Conservation (phyloP, 2,888 invertebrate genomes). For the Synergus japonicus region DNA sequence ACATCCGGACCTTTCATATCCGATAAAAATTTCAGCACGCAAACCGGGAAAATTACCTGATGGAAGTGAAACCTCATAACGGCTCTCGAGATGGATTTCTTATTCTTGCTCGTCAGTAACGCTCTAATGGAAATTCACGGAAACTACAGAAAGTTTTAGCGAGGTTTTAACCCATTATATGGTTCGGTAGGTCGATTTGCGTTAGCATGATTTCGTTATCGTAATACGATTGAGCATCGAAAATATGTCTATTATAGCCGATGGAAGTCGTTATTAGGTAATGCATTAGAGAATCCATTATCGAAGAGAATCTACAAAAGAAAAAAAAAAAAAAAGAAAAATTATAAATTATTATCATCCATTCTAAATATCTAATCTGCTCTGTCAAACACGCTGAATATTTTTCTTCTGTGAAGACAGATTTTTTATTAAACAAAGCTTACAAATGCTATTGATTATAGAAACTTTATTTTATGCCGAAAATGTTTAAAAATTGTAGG, state of each 20-base stretch:
- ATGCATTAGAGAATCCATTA: background rate
- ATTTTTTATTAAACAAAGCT: too few relatives aligned
- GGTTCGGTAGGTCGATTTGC: slow-evolving; percentile 19
- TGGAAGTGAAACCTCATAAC: slow-evolving; percentile 19
- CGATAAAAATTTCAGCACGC: slow-evolving; percentile 36
- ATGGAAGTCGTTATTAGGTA: slow-evolving; percentile 12
- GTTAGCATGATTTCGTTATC: slow-evolving; percentile 20
- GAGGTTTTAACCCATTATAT: slow-evolving; percentile 33
- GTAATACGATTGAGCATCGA: slow-evolving; percentile 14
- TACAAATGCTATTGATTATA: too few relatives aligned
- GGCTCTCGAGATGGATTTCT: slow-evolving; percentile 27
- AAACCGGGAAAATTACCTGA: slow-evolving; percentile 13
- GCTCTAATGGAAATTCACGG: background rate
- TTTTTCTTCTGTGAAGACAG: too few relatives aligned
- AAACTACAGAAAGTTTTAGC: background rate
- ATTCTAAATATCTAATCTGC: too few relatives aligned
- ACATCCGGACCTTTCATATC: slow-evolving; percentile 36
- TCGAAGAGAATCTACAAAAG: background rate
- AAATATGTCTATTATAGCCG: slow-evolving; percentile 22
- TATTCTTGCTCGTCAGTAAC: slow-evolving; percentile 13
- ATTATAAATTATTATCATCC: background rate
- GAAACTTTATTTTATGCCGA: too few relatives aligned
- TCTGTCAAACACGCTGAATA: too few relatives aligned
- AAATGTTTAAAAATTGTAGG: too few relatives aligned
- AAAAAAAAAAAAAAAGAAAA: background rate